Evolutionary conservation across 2,888 invertebrate species (phyloP).

Genomic region (Odontocolon sp.): DNA sequence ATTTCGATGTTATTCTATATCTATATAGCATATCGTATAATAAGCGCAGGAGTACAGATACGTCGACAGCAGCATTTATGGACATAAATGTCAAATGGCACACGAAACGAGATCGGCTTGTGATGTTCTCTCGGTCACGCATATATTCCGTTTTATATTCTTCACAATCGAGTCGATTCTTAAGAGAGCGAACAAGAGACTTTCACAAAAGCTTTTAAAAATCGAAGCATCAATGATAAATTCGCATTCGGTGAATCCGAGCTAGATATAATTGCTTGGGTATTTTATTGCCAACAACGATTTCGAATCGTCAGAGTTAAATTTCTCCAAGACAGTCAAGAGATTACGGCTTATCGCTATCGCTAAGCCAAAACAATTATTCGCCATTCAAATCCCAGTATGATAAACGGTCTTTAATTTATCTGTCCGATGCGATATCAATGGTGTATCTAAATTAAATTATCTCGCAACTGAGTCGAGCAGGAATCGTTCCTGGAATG

Average conservation of each 20-base stretch:
- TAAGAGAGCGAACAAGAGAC: background rate
- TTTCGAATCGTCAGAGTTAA: too few species aligned
- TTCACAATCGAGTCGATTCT: background rate
- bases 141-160: background rate
- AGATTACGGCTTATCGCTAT: constrained; percentile 3
- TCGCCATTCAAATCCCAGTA: constrained; percentile 20
- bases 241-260: background rate
- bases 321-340: background rate
- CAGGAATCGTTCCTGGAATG: background rate
- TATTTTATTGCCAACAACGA: background rate
- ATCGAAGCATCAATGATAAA: background rate
- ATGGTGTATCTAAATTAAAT: constrained; percentile 3
- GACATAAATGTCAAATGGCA: constrained; percentile 41
- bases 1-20: background rate
- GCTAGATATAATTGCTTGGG: background rate
- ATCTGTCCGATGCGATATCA: constrained; percentile 15
- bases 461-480: background rate
- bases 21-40: background rate
- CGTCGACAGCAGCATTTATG: constrained; percentile 14
- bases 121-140: constrained; percentile 9
- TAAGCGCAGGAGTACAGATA: background rate
- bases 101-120: constrained; percentile 20
- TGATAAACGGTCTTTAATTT: constrained; percentile 26
- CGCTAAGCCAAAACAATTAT: constrained; percentile 11
- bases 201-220: background rate